Base-by-base conservation (phyloP, 2,888 invertebrate genomes). In the Metellina segmentata region DNA sequence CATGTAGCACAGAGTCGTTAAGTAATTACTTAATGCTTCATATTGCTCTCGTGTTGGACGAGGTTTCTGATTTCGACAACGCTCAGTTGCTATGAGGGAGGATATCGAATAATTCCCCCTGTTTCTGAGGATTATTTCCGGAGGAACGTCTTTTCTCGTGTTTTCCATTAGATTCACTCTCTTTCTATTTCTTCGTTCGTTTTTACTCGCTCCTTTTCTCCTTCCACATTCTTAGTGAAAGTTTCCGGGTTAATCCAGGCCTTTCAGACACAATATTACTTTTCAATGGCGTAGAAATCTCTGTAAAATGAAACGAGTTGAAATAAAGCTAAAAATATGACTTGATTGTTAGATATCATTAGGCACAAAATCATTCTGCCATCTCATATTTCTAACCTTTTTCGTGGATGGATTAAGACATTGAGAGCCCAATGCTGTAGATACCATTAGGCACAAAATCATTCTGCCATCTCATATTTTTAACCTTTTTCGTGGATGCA, bases 121-220 rank as follows among this genome's bases (percentile, higher is more conserved):
- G n/a, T 75, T 61, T 75, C 48, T 75, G 13, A 16, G 75, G 85
- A 85, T 85, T 85, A 85, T 85, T 74, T 85, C 48, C 34, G 16
- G n/a, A 20, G 34, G 9, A 34, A 48, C 53, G 20, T 61, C 13
- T 48, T 61, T 70, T 34, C 53, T 61, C 61, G 61, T 61, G 61
- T 61, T 61, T 16, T 61, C 61, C 61, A 61, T 61, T 61, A 61
- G 61, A 61, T 61, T 61, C 61, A 5, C 9, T 74, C 52, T 8
- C 81, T 6, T 52, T 52, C 20, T 34, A 74, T 61, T 16, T 61
- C 7, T n/a, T n/a, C 19, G 8, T 13, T 8, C 71, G 8, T 52
- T 72, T 52, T 70, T 51, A 20, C 72, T 72, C 34, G 19, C 0
- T 71, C 19, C 16, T 82, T 82, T 82, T 71, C 20, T 5, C 49